These are phyloP conservation scores for Psophia crepitans DNA, from an alignment of 2,113 vertebrate species.

Conservation along the genomic window DNA sequence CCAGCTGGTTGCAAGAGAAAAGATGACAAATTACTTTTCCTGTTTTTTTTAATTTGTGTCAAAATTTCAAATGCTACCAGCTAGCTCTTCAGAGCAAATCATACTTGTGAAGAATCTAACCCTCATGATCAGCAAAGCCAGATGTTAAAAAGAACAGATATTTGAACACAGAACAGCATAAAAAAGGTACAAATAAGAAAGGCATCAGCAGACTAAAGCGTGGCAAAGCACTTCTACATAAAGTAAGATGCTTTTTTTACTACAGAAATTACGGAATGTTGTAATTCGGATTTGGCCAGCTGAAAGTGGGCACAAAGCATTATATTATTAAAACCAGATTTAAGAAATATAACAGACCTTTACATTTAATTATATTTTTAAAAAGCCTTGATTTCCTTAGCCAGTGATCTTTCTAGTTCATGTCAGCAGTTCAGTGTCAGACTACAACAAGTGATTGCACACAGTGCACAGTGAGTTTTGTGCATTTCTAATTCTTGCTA, in stretches of 20 bases:
- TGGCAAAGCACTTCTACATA: not conserved
- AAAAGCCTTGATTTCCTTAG: not conserved
- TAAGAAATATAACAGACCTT: not conserved
- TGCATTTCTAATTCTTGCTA: not conserved
- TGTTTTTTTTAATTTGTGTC: not conserved
- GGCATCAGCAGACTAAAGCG: not conserved
- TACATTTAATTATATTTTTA: slow-evolving; percentile 17
- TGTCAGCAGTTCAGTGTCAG: not conserved
- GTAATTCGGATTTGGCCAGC: slow-evolving; percentile 35
- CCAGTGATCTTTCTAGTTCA: not conserved
- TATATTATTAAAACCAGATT: not conserved
- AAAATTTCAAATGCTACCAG: not conserved
- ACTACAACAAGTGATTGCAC: not conserved
- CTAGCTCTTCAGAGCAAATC: not conserved
- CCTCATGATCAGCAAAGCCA: not conserved
- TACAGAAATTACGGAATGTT: not conserved
- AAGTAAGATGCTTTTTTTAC: not conserved
- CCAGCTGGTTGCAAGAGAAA: not conserved
- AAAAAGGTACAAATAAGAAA: not conserved
- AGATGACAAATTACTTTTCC: not conserved
- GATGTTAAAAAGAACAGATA: not conserved
- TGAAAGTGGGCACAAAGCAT: not conserved
- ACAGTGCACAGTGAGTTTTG: not conserved
- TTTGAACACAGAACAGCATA: not conserved
- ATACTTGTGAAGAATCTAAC: not conserved